phyloP scores from a whole-genome alignment of 2,113 vertebrate species.

The Hippocampus mohnikei region DNA sequence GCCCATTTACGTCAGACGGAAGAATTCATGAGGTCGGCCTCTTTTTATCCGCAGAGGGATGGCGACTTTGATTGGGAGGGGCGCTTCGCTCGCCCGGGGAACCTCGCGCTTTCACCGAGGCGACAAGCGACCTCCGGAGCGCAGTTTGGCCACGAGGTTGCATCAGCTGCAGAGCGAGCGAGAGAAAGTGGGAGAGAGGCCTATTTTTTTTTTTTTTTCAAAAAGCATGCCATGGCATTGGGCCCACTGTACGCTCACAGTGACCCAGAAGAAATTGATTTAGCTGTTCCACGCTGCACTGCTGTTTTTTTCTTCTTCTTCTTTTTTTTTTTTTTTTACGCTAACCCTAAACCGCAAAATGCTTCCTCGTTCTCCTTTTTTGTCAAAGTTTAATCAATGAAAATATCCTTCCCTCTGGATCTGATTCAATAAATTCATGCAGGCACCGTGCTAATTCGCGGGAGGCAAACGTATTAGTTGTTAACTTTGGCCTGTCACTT shows the following conservation, averaged over 20 bases:
- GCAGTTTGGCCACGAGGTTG: slow-evolving; percentile 56
- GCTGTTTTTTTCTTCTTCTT: too few species aligned
- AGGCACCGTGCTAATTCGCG: neutral
- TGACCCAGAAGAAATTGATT: slow-evolving; percentile 37
- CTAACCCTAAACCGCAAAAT: neutral
- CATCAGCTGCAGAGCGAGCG: slow-evolving; percentile 50
- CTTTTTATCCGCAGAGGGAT: slow-evolving; percentile 38
- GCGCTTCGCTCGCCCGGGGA: slow-evolving; percentile 46
- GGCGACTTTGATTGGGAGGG: neutral
- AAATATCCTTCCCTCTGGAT: neutral
- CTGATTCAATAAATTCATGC: neutral
- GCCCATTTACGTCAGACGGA: slow-evolving; percentile 55
- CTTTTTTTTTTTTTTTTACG: too few species aligned
- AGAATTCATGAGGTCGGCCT: slow-evolving; percentile 51
- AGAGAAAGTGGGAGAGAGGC: slow-evolving; percentile 29
- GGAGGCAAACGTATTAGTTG: neutral
- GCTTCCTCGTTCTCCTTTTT: neutral
- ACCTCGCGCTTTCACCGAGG: slow-evolving; percentile 50
- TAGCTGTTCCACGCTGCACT: slow-evolving; percentile 16
- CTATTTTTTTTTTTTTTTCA: slow-evolving; percentile 15
- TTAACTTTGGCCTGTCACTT: neutral
- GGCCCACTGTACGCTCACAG: neutral
- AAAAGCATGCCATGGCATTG: neutral
- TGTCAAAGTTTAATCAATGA: neutral
- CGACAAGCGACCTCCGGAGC: slow-evolving; percentile 45